These are phyloP conservation scores for Euphonia xanthogaster DNA, from an alignment of 2,797 vertebrate genomes.

Conservation along the genomic window DNA sequence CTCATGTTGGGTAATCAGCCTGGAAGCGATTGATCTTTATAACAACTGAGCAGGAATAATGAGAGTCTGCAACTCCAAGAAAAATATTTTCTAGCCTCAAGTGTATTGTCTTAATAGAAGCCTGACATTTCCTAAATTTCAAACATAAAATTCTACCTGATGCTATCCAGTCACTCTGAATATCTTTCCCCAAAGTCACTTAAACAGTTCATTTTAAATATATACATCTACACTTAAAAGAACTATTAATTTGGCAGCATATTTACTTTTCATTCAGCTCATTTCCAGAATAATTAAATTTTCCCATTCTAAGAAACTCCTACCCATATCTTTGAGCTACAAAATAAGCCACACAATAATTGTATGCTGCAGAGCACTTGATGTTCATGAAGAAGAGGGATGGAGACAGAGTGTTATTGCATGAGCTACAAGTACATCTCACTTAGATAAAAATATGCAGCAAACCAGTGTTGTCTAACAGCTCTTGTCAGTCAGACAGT, in stretches of 20 bases:
- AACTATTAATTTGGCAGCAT: not conserved
- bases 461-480: not conserved
- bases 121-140: not conserved
- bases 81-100: not conserved
- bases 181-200: not conserved
- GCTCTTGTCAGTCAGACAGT: not conserved
- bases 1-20: not conserved
- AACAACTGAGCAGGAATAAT: not conserved
- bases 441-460: not conserved
- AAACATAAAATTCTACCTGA: not conserved
- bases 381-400: not conserved
- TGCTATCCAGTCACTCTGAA: not conserved
- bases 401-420: not conserved
- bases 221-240: not conserved
- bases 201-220: not conserved
- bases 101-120: not conserved
- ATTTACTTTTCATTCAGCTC: not conserved
- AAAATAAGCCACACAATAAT: not conserved
- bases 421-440: not conserved
- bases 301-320: not conserved
- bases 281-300: not conserved
- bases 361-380: not conserved
- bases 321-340: not conserved
- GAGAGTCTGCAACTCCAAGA: not conserved
- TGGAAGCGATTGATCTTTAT: not conserved